phyloP scores from a whole-genome alignment of 2,797 vertebrate genomes.

The Characodon lateralis region DNA sequence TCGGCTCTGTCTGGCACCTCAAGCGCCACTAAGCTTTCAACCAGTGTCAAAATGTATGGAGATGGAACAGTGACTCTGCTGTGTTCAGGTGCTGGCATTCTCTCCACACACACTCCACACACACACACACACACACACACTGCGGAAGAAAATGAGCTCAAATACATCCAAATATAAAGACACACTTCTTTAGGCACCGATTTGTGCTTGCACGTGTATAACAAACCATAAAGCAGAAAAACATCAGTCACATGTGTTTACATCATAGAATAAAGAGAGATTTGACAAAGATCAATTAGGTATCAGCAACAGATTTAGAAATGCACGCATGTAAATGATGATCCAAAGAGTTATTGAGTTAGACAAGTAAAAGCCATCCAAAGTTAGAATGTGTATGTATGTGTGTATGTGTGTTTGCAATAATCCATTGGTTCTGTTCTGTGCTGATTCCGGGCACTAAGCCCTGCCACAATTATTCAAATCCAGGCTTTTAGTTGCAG shows the following conservation, averaged over 20 bases:
- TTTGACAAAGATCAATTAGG: conserved; percentile 63
- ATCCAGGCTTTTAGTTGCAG: conserved; percentile 99
- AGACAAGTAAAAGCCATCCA: conserved; percentile 75
- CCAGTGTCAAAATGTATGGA: conserved; percentile 77
- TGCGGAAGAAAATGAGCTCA: conserved; percentile 35
- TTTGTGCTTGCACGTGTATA: conserved; percentile 45
- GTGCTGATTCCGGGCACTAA: conserved; percentile 94
- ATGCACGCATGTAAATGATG: conserved; percentile 32
- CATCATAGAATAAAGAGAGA: conserved; percentile 63
- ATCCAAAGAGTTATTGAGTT: conserved; percentile 71
- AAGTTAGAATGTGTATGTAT: conserved; percentile 54
- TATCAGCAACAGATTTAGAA: conserved; percentile 37
- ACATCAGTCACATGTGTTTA: conserved; percentile 72
- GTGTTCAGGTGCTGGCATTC: conserved; percentile 64
- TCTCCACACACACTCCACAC: conserved; percentile 18
- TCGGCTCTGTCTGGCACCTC: conserved; percentile 78
- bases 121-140: conserved; percentile 26
- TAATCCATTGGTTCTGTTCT: conserved; percentile 99
- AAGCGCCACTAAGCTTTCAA: conserved; percentile 81
- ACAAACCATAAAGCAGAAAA: conserved; percentile 57
- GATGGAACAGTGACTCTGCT: conserved; percentile 83
- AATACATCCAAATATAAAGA: conserved; percentile 34
- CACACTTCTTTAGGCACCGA: conserved; percentile 56
- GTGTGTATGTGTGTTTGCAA: conserved; percentile 62
- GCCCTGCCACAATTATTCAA: conserved; percentile 99